phyloP scores from a whole-genome alignment of 2,797 vertebrate genomes.

The Spheniscus humboldti region DNA sequence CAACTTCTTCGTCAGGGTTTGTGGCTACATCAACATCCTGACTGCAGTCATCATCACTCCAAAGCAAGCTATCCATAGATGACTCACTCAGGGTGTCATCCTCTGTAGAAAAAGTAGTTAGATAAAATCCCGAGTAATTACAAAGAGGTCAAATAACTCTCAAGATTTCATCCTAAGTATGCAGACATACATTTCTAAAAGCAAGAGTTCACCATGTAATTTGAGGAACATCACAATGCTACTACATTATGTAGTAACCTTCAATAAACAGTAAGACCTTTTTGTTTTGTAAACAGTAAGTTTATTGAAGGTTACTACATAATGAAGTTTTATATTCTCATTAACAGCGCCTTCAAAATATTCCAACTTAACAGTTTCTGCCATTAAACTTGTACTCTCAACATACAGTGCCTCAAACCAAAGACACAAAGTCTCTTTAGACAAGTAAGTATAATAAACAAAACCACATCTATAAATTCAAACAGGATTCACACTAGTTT shows the following conservation, averaged over 20 bases:
- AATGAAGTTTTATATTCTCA: not conserved
- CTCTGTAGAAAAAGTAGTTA: constrained; percentile 68
- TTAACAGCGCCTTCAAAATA: not conserved
- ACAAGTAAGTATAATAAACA: not conserved
- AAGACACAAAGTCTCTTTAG: not conserved
- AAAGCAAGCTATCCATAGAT: constrained; percentile 89
- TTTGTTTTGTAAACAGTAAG: too few species aligned
- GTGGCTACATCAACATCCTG: constrained; percentile 84
- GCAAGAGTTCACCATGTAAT: not conserved
- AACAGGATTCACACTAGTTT: not conserved
- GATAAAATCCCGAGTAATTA: not conserved
- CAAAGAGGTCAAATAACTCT: not conserved
- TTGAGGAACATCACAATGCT: not conserved
- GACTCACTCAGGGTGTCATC: constrained; percentile 92
- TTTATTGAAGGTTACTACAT: not conserved
- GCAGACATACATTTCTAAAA: not conserved
- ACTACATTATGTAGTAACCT: not conserved
- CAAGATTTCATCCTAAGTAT: not conserved
- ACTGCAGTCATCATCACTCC: constrained; percentile 90
- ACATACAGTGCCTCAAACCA: not conserved
- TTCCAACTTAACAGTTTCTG: not conserved
- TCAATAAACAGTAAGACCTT: too few species aligned
- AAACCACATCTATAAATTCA: not conserved
- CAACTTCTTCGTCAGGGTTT: constrained; percentile 81
- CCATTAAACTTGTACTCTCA: not conserved